Base-by-base conservation (phyloP, 2,888 invertebrate genomes). In the Lysandra bellargus region DNA sequence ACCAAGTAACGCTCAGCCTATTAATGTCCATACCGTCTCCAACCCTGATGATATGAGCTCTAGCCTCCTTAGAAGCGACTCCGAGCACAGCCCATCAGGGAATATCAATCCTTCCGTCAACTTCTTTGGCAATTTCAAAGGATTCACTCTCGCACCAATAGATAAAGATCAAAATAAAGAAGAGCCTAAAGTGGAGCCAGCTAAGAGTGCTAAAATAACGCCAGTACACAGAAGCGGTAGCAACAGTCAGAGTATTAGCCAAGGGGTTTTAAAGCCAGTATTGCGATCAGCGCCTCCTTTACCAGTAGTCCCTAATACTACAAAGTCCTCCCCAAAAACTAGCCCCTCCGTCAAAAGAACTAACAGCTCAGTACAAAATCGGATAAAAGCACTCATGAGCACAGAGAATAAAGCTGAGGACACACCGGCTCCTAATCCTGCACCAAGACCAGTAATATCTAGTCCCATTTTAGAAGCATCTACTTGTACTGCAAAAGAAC, bases 41-140 rank as follows among this genome's bases (percentile, higher is more conserved):
- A 95, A 95, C 84, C 96, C 96, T 6, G 97, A 97, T 84, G 97
- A 96, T 84, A 97, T 96, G 96, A 96, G 96, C 88, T 97, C 97
- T 23, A 96, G 97, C 6, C 89, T 97, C 0, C 90, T 97, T 0
- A 94, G 95, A 80, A 94, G 94, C 17, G 95, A 95, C 79, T 92
- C 95, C 0, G 95, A 90, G 57, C 83, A 90, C 30, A 94, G 92
- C 33, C 95, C 95, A 0, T 88, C 95, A 23, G 93, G 94, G 0
- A 91, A 92, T 76, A 84, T 94, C 1, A 94, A 93, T 83, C 93
- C 95, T 75, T 88, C 95, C 57, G 91, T 95, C 81, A 96, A 96
- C 85, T 96, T 98, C 91, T 98, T 98, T 88, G 98, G 98, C 0
- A 97, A 98, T 85, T 98, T 98, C 92, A 97, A 97, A 90, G 98